Evolutionary conservation across 2,888 invertebrate species (phyloP).

Genomic region (Andrena marginata): DNA sequence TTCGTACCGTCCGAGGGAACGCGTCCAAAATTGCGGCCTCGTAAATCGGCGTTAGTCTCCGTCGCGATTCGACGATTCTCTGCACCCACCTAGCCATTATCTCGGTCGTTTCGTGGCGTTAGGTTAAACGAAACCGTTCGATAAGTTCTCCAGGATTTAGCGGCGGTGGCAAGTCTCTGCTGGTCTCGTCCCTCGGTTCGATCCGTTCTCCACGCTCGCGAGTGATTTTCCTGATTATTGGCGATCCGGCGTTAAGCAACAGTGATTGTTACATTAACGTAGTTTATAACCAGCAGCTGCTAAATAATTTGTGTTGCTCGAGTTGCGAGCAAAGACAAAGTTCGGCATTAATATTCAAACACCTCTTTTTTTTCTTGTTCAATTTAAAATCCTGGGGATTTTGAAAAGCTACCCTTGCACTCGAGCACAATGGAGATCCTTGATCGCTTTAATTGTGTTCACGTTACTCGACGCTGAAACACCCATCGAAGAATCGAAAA

Average conservation of each 20-base stretch:
- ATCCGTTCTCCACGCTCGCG: not conserved
- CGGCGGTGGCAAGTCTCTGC: conserved; percentile 4
- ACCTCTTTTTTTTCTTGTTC: no score
- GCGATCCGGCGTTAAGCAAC: no score
- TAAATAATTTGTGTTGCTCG: no score
- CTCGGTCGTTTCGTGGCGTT: conserved; percentile 54
- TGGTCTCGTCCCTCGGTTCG: not conserved
- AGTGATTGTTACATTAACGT: no score
- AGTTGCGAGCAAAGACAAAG: no score
- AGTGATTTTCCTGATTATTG: not conserved
- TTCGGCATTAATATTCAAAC: no score
- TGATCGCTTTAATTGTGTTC: not conserved
- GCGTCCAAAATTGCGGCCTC: conserved; percentile 62
- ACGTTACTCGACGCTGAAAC: not conserved
- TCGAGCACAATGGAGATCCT: no score
- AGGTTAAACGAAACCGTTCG: conserved; percentile 58
- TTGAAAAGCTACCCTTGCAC: no score
- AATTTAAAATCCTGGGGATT: no score
- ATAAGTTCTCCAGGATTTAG: conserved; percentile 48
- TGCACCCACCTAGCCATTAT: conserved; percentile 45
- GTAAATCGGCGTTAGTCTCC: conserved; percentile 64
- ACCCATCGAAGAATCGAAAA: conserved; percentile 1
- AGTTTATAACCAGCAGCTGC: no score
- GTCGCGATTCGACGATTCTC: conserved; percentile 46
- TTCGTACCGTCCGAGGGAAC: conserved; percentile 27